These are phyloP conservation scores for Penaeus vannamei DNA, from an alignment of 1,140 invertebrate species.

Conservation along the genomic window DNA sequence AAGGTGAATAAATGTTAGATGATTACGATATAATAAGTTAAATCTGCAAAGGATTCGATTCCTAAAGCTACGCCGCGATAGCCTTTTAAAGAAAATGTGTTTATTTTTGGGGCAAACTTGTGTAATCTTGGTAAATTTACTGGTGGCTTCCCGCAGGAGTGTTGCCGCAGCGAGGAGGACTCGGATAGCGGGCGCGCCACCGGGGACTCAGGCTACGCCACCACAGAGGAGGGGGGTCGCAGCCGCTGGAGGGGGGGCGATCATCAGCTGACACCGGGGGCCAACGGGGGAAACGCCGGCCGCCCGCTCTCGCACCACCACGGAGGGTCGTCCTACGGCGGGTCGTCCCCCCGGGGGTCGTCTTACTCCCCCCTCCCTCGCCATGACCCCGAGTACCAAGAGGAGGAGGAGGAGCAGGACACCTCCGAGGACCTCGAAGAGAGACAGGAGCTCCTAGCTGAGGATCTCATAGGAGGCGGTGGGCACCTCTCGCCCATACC, in stretches of 20 bases:
- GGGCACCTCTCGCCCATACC: conserved; percentile 35
- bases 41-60: no score
- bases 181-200: conserved; percentile 66
- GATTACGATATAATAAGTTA: no score
- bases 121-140: neutral
- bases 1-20: no score
- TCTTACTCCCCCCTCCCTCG: conserved; percentile 59
- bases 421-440: conserved; percentile 62
- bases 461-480: conserved; percentile 47
- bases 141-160: conserved; percentile 52
- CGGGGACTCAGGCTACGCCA: conserved; percentile 65
- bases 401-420: conserved; percentile 59
- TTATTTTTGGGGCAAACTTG: neutral
- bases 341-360: conserved; percentile 48
- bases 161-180: conserved; percentile 66
- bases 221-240: conserved; percentile 55
- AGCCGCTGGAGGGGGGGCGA: conserved; percentile 39
- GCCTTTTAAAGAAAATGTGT: neutral
- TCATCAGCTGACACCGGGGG: neutral
- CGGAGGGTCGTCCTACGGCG: neutral
- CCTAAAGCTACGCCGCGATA: no score
- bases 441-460: conserved; percentile 52
- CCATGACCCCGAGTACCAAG: conserved; percentile 26
- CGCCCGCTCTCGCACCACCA: no score
- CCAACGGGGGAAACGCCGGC: no score